Evolutionary conservation across 2,888 invertebrate genomes (phyloP).

Genomic region (Odontomyia ornata): DNA sequence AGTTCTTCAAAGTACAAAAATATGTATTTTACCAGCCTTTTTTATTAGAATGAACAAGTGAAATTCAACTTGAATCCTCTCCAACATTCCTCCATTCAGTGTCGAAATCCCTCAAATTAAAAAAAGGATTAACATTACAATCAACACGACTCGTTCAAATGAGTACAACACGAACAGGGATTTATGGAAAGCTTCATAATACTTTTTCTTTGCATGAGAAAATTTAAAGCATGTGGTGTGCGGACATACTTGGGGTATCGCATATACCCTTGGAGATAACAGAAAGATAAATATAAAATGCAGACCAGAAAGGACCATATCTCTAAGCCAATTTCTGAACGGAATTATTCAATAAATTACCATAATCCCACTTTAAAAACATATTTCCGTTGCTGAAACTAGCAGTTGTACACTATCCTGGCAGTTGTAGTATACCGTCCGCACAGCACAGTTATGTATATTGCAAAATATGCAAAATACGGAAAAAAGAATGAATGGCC

Average conservation of each 20-base stretch:
- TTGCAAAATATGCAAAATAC: conserved; percentile 45
- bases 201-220: background rate
- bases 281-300: conserved; percentile 43
- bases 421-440: conserved; percentile 33
- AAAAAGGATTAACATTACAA: conserved; percentile 27
- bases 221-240: background rate
- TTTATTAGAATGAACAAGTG: too few relatives aligned
- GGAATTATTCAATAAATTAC: conserved; percentile 50
- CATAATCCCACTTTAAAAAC: conserved; percentile 50
- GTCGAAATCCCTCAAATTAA: background rate
- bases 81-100: background rate
- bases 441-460: conserved; percentile 6
- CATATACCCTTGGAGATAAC: conserved; percentile 6
- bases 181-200: conserved; percentile 15
- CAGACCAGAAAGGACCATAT: conserved; percentile 44
- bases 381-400: conserved; percentile 47
- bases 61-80: background rate
- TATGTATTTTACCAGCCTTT: too few relatives aligned
- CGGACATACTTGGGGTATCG: background rate
- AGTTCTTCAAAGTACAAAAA: too few relatives aligned
- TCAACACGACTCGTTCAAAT: conserved; percentile 28
- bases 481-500: conserved; percentile 20
- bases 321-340: conserved; percentile 49
- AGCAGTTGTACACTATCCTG: conserved; percentile 39
- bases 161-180: background rate